These are phyloP conservation scores for Ophion ellenae DNA, from an alignment of 2,888 invertebrate genomes.

Conservation along the genomic window DNA sequence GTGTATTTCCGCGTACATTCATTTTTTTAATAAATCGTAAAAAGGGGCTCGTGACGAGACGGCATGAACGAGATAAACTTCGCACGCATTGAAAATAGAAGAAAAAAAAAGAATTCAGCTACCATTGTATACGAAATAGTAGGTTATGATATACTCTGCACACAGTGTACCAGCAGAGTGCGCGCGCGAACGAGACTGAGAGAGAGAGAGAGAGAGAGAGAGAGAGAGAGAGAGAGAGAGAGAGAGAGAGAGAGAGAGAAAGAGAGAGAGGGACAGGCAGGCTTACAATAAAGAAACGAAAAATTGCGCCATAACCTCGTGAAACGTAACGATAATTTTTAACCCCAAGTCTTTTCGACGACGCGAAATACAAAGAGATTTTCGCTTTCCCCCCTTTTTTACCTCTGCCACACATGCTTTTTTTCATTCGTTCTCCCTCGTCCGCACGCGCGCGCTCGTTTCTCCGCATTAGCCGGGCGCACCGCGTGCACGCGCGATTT, in stretches of 20 bases:
- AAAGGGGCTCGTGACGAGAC: too few species aligned
- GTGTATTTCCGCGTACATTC: too few species aligned
- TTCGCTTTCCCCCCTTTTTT: slow-evolving; percentile 34
- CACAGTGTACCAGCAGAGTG: background rate
- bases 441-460: slow-evolving; percentile 32
- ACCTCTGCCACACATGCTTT: slow-evolving; percentile 8
- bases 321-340: slow-evolving; percentile 66
- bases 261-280: background rate
- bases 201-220: slow-evolving; percentile 13
- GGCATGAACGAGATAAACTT: too few species aligned
- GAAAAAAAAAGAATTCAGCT: background rate
- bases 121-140: slow-evolving; percentile 19
- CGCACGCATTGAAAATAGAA: too few species aligned
- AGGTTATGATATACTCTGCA: slow-evolving; percentile 38
- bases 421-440: slow-evolving; percentile 35
- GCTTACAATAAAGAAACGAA: slow-evolving; percentile 22
- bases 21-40: too few species aligned
- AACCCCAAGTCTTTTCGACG: slow-evolving; percentile 36
- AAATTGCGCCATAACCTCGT: slow-evolving; percentile 50
- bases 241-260: slow-evolving; percentile 21
- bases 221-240: slow-evolving; percentile 33
- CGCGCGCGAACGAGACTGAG: slow-evolving; percentile 8
- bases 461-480: slow-evolving; percentile 57
- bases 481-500: slow-evolving; percentile 51
- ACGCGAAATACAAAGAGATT: slow-evolving; percentile 56